phyloP scores from a whole-genome alignment of 30 jellyfish, hydroid and myxozoan species.

The Mastigias papua region DNA sequence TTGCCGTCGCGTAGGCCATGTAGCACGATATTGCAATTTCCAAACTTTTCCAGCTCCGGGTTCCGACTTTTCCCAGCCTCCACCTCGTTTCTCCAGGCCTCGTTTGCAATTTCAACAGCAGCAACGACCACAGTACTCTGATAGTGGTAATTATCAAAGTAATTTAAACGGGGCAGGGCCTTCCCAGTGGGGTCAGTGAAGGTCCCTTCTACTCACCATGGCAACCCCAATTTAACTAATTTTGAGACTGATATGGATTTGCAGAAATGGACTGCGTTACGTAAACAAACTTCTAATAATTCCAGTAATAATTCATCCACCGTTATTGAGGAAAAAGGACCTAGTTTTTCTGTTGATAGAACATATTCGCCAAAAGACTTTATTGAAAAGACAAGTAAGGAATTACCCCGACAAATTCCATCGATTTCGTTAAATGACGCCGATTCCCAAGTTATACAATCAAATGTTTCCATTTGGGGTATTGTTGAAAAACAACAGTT shows the following conservation, averaged over 20 bases:
- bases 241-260: neutral
- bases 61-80: neutral
- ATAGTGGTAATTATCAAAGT: neutral
- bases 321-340: neutral
- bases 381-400: neutral
- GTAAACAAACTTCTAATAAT: neutral
- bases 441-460: neutral
- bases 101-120: neutral
- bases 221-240: neutral
- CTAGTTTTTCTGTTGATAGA: neutral
- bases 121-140: neutral
- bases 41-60: neutral
- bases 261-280: constrained; percentile 15
- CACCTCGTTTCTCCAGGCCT: neutral
- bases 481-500: constrained; percentile 36
- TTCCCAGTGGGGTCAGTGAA: constrained; percentile 52
- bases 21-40: constrained; percentile 17
- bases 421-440: constrained; percentile 15
- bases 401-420: neutral
- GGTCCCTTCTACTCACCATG: neutral
- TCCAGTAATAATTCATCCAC: neutral
- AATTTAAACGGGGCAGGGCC: constrained; percentile 48
- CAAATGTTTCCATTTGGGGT: constrained; percentile 24
- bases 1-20: constrained; percentile 34
- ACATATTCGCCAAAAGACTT: neutral